These are phyloP conservation scores for Dreissena rostriformis DNA, from an alignment of 1,140 invertebrate species.

Conservation along the genomic window DNA sequence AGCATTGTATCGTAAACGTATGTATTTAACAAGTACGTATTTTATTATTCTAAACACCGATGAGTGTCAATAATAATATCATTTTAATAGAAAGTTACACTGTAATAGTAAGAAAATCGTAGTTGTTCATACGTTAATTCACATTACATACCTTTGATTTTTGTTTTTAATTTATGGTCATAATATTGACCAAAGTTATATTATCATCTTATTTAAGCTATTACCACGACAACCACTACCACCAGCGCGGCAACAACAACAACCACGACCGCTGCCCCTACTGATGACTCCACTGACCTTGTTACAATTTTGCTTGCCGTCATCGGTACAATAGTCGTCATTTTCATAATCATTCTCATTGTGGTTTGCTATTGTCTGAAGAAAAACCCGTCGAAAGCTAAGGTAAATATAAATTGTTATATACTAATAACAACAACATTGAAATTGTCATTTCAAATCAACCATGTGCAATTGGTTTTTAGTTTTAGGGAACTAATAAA, in stretches of 20 bases:
- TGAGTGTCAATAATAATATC: background rate
- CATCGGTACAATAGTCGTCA: background rate
- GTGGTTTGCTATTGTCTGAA: slow-evolving; percentile 12
- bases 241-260: background rate
- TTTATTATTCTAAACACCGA: background rate
- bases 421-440: background rate
- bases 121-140: background rate
- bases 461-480: background rate
- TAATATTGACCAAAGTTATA: too few relatives aligned
- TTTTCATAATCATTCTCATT: slow-evolving; percentile 13
- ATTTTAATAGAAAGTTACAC: background rate
- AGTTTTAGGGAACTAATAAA: background rate
- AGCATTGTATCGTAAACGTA: too few relatives aligned
- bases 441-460: background rate
- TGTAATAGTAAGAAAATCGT: background rate
- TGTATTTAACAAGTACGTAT: too few relatives aligned
- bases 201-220: too few relatives aligned
- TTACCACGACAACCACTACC: background rate
- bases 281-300: background rate
- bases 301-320: slow-evolving; percentile 10
- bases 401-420: background rate
- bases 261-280: background rate
- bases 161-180: too few relatives aligned
- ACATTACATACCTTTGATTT: background rate
- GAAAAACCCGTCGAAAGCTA: background rate